These are phyloP conservation scores for Asarcornis scutulata DNA, from an alignment of 2,113 vertebrate genomes.

Conservation along the genomic window DNA sequence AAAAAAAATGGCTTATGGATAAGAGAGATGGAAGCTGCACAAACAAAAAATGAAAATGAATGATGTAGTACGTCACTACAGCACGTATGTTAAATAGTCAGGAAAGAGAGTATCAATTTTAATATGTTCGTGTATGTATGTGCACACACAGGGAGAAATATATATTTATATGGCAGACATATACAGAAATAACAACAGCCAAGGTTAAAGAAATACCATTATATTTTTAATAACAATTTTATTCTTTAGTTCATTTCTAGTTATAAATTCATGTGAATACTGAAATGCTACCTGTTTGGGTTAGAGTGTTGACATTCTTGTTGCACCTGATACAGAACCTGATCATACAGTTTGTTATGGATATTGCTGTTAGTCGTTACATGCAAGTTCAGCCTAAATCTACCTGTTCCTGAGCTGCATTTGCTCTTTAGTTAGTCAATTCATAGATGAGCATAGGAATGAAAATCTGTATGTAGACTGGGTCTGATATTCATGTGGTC, in stretches of 20 bases:
- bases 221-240: neutral
- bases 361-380: neutral
- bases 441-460: rapidly evolving
- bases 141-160: neutral
- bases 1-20: neutral
- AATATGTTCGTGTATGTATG: too few relatives aligned
- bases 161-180: neutral
- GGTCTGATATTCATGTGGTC: neutral
- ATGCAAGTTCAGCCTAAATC: neutral
- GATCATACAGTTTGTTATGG: neutral
- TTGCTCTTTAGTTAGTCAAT: neutral
- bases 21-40: neutral
- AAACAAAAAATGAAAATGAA: neutral
- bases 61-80: neutral
- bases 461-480: neutral
- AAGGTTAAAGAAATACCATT: neutral
- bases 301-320: neutral
- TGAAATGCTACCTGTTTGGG: neutral
- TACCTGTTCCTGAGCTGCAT: neutral
- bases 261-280: neutral
- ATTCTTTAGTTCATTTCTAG: neutral
- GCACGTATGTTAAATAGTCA: neutral
- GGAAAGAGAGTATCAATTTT: neutral
- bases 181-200: neutral
- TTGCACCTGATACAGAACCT: neutral